Evolutionary conservation across 35 echinoderm and acorn worm genomes (phyloP), one percentile per base, ranked within the genome.

Genomic region (Ophiothrix spiculata): DNA sequence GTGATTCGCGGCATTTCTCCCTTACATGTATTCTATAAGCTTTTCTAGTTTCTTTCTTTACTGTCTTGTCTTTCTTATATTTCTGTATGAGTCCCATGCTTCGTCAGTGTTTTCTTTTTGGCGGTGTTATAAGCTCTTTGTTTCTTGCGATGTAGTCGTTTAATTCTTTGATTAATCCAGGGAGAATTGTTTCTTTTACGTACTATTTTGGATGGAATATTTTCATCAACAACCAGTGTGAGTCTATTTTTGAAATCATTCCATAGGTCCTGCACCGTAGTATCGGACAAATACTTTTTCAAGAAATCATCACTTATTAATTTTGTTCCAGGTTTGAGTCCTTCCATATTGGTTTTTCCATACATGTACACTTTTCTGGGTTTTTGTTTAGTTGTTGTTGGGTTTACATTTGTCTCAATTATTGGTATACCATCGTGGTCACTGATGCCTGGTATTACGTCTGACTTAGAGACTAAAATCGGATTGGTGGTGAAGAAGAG

Each of bases 191-290:
- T 40, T 31, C 39, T 46, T n/a, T 56, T 56, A 17, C 81, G 34
- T 31, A 46, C 54, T 39, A 83, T 83, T 40, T 56, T 83, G 54
- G 39, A 63, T 64, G 81, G 81, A 63, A 83, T 34, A 83, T 35
- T 54, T 10, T 46, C 33, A 83, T 83, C 81, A 56, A 83, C 35
- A 17, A 75, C 38, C 34, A 15, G 38, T 31, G 17, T 38, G n/a
- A 87, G 4, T 40, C 32, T 87, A 8, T 34, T 36, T 76, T 79
- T 87, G n/a, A 87, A 56, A 34, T 78, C n/a, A 15, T 4, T 0
- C 85, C 85, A 87, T 34, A 79, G 17, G 8, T 41, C 41, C 25
- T 87, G 23, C 42, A 21, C 38, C 0, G 19, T 31, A 54, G 39
- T 83, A 16, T 83, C 19, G 19, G 42, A 49, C 6, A 49, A 10